Conservation (phyloP, 1,140 invertebrate species). For the Orchesella cincta region DNA sequence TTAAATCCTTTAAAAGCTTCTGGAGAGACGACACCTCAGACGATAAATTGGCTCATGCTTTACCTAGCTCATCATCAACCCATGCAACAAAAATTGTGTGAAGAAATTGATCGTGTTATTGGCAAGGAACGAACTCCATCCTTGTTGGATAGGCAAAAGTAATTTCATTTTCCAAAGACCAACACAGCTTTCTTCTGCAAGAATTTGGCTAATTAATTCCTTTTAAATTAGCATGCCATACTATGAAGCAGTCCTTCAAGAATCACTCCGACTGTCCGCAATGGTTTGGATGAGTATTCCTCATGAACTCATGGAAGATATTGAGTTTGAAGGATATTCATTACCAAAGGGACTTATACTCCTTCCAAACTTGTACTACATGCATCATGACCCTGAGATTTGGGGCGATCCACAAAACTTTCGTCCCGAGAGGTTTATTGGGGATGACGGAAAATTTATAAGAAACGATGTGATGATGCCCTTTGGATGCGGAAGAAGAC, state of each 20-base stretch:
- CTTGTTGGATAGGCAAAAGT: neutral
- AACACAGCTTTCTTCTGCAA: neutral
- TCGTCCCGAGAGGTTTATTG: constrained; percentile 3
- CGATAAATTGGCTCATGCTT: neutral
- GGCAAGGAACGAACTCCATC: neutral
- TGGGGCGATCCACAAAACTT: neutral
- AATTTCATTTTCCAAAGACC: too few species aligned
- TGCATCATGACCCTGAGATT: neutral
- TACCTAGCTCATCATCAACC: neutral
- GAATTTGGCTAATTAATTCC: neutral
- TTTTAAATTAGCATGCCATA: neutral
- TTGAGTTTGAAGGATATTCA: constrained; percentile 31
- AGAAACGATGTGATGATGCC: too few species aligned
- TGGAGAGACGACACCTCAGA: neutral
- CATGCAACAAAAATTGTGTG: too few species aligned
- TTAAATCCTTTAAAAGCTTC: too few species aligned
- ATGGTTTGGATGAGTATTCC: neutral
- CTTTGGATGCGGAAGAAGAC: neutral
- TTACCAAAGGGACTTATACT: neutral
- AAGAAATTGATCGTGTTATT: neutral
- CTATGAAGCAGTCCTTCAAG: constrained; percentile 7
- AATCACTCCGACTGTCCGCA: neutral
- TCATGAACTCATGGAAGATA: constrained; percentile 17
- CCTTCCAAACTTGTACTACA: neutral
- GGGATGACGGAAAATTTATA: neutral